A percentile compares a stretch with the other conserved stretches of the same genome.
Conservation (phyloP, 2,888 invertebrate genomes). For the Caradrina kadenii region DNA sequence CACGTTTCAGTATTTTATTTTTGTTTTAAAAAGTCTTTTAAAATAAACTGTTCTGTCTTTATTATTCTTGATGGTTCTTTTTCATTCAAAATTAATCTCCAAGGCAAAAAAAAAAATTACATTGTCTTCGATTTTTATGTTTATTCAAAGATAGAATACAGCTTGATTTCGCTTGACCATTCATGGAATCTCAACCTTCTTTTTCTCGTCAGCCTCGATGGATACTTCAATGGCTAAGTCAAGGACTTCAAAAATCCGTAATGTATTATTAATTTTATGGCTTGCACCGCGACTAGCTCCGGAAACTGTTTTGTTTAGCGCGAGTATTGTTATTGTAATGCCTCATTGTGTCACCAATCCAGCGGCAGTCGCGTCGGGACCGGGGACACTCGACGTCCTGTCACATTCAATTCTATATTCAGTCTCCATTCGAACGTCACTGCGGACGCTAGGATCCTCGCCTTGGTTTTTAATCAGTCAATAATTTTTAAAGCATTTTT, state of each 20-base stretch:
- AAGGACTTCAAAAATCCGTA: constrained; percentile 32
- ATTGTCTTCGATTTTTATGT: background rate
- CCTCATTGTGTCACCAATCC: constrained; percentile 73
- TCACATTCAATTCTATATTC: constrained; percentile 29
- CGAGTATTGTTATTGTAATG: constrained; percentile 84
- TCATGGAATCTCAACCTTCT: constrained; percentile 7
- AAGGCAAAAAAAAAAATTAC: background rate
- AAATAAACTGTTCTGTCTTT: constrained; percentile 33
- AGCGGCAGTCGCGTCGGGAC: constrained; percentile 43
- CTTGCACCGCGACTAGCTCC: constrained; percentile 67
- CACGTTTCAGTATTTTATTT: constrained; percentile 25
- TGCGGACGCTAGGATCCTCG: constrained; percentile 13
- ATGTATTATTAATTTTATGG: constrained; percentile 34
- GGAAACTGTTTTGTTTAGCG: constrained; percentile 79
- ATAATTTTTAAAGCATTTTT: constrained; percentile 6
- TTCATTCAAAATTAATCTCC: background rate
- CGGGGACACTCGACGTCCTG: constrained; percentile 49
- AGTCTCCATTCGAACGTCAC: constrained; percentile 44
- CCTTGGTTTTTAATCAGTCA: background rate
- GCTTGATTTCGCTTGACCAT: constrained; percentile 6
- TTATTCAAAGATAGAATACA: background rate
- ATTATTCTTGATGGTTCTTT: constrained; percentile 1
- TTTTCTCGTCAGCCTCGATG: constrained; percentile 6
- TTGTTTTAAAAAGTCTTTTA: constrained; percentile 22
- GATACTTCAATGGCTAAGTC: constrained; percentile 18